phyloP scores from a whole-genome alignment of 2,113 vertebrate genomes.

The Shinisaurus crocodilurus region DNA sequence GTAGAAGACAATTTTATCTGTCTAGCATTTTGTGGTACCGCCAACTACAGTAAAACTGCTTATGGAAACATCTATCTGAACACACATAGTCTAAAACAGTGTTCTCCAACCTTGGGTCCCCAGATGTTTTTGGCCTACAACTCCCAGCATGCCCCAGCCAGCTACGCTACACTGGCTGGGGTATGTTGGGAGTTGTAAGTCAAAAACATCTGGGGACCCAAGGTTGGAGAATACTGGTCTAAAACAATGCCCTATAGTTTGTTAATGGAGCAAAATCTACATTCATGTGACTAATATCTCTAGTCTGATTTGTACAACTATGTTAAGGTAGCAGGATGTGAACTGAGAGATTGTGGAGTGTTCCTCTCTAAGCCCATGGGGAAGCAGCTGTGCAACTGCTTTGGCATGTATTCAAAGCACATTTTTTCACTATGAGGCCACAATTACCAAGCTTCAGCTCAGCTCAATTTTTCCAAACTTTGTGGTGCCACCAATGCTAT shows the following conservation, averaged over 20 bases:
- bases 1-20: background rate
- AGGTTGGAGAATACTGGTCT: no score
- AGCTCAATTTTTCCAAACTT: background rate
- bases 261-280: background rate
- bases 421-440: background rate
- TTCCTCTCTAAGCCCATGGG: background rate
- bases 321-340: background rate
- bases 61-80: background rate
- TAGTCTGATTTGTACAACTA: background rate
- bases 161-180: no score
- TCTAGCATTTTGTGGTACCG: background rate
- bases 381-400: background rate
- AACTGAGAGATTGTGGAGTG: background rate
- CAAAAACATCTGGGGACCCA: no score
- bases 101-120: no score
- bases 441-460: background rate
- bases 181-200: no score
- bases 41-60: background rate
- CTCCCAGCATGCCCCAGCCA: no score
- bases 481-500: background rate
- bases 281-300: background rate
- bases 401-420: background rate
- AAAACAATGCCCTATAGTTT: background rate
- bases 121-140: no score
- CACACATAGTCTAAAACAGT: no score